These are phyloP conservation scores for Anagyrus pseudococci DNA, from an alignment of 2,888 invertebrate species.

Conservation along the genomic window DNA sequence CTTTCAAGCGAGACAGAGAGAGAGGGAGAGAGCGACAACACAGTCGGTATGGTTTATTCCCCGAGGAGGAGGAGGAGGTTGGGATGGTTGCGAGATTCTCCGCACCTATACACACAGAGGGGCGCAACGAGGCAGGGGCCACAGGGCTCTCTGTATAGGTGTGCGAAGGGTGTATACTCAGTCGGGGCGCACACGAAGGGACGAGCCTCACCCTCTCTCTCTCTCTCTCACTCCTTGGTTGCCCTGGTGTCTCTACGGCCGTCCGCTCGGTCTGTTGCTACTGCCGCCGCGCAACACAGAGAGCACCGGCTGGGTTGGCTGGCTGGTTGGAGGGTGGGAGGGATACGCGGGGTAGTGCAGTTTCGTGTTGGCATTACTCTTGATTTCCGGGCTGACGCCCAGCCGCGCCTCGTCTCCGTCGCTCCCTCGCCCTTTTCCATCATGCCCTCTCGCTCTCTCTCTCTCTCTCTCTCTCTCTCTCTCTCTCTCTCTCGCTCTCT, in stretches of 20 bases:
- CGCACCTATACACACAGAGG: neutral
- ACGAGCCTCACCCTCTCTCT: conserved; percentile 25
- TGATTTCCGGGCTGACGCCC: conserved; percentile 67
- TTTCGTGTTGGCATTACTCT: conserved; percentile 73
- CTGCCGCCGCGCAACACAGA: conserved; percentile 18
- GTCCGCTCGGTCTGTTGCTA: conserved; percentile 7
- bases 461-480: conserved; percentile 12
- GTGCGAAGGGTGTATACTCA: neutral
- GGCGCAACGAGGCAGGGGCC: neutral
- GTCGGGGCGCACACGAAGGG: no score
- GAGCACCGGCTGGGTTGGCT: conserved; percentile 5
- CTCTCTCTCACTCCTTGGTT: conserved; percentile 14
- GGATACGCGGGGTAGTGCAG: conserved; percentile 64
- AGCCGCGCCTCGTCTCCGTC: conserved; percentile 46
- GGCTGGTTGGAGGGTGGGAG: conserved; percentile 22
- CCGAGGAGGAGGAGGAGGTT: conserved; percentile 20
- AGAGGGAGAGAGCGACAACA: no score
- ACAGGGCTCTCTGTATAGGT: neutral
- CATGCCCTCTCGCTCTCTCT: conserved; percentile 41
- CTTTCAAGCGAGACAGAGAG: no score
- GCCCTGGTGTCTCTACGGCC: neutral
- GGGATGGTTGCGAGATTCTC: conserved; percentile 24
- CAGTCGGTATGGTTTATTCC: neutral
- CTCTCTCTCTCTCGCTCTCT: neutral
- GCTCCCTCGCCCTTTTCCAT: conserved; percentile 25